Evolutionary conservation across 2,113 vertebrate genomes (phyloP), one percentile per base, ranked within the genome.

Genomic region (Corythoichthys intestinalis): DNA sequence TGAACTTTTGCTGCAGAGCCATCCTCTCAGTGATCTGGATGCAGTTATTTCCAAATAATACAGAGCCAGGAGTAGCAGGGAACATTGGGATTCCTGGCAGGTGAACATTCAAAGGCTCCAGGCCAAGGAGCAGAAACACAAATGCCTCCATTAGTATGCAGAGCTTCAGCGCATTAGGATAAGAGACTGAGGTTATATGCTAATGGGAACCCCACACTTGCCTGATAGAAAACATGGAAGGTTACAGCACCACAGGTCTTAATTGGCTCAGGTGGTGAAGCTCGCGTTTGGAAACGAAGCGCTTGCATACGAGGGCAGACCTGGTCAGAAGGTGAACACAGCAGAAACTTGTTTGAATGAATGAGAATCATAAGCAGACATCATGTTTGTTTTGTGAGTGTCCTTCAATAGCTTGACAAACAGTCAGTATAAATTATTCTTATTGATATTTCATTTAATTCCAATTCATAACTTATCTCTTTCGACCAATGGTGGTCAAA

Each of bases 111-210:
- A 77, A 88, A 80, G 84, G 86, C 82, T 87, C 83, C 76, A 77
- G 85, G 86, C 90, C 82, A 87, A 79, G 79, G 83, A 85, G 81
- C 81, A 66, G 82, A 57, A 66, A 78, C 78, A 84, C 85, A 93
- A 91, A 93, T 92, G 87, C 67, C 69, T 79, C 84, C 80, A 93
- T 93, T 91, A 91, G 91, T 91, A 93, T 93, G 90, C 92, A 88
- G 87, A 85, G 77, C 83, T 66, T 82, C 66, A 66, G 77, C 75
- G 78, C 85, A 90, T 92, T 91, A 90, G 81, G 85, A 83, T 81
- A 83, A 83, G 80, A 86, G 87, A 85, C 77, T 65, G 86, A 76
- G 92, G 91, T 91, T 90, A 90, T 90, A 93, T 92, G 90, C 90
- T 90, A 93, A 93, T 93, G 74, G 59, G 49, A 85, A 86, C 78